Conservation (phyloP, 2,113 vertebrate species). For the Trematocara macrostoma region DNA sequence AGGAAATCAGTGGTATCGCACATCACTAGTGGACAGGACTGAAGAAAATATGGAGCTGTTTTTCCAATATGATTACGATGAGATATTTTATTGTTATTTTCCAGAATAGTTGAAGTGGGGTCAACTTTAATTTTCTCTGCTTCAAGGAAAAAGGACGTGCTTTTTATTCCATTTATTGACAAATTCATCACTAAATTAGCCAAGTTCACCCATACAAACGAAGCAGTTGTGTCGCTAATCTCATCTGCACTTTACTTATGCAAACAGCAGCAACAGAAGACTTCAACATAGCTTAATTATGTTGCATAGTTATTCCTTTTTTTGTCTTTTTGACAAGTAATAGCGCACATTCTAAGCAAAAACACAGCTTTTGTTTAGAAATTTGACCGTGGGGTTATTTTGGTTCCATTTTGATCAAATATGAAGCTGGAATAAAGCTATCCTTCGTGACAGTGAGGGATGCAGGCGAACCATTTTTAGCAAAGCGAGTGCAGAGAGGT, state of each 20-base stretch:
- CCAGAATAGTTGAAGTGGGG: background rate
- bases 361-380: background rate
- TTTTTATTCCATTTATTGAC: background rate
- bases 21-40: no score
- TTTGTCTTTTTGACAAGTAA: background rate
- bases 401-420: background rate
- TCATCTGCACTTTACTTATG: background rate
- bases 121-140: background rate
- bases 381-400: background rate
- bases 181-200: background rate
- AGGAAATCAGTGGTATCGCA: no score
- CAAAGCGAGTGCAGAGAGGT: background rate
- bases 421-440: background rate
- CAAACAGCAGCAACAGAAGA: background rate
- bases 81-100: background rate
- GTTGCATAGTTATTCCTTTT: background rate
- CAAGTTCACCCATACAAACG: background rate
- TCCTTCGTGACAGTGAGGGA: background rate
- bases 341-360: background rate
- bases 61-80: background rate
- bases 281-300: background rate
- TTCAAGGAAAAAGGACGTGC: accelerated
- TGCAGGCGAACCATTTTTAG: background rate
- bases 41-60: background rate
- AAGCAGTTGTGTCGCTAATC: background rate